A percentile compares a stretch with the other conserved stretches of the same genome.
Conservation (phyloP, 2,797 vertebrate genomes). For the Sebastes glaucus region DNA sequence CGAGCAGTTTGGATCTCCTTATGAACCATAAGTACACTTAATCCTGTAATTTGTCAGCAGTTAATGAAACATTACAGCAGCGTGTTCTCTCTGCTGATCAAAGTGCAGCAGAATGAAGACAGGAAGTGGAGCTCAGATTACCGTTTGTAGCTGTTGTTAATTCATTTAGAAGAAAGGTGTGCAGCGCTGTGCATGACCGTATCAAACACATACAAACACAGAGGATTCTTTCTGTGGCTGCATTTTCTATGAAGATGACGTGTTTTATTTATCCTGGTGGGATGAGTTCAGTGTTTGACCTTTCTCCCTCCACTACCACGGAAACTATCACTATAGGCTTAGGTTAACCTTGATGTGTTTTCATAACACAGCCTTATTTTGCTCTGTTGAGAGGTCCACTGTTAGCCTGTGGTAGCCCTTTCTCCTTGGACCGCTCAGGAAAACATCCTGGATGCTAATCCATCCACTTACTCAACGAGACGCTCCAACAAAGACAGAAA, state of each 20-base stretch:
- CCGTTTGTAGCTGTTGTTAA: not conserved
- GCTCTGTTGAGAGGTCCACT: not conserved
- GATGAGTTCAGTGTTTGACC: slow-evolving; percentile 30
- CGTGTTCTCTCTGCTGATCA: not conserved
- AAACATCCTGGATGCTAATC: slow-evolving; percentile 62
- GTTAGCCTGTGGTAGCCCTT: not conserved
- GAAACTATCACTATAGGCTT: slow-evolving; percentile 72
- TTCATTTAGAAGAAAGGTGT: not conserved
- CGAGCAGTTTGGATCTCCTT: not conserved
- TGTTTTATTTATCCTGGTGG: not conserved
- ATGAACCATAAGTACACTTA: not conserved
- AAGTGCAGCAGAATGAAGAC: not conserved
- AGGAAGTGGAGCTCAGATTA: not conserved
- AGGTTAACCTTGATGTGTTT: slow-evolving; percentile 73
- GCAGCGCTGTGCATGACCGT: not conserved
- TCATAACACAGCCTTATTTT: slow-evolving; percentile 68
- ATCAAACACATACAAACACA: not conserved
- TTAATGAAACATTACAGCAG: not conserved
- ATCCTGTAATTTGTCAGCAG: not conserved
- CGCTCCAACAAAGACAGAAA: not conserved
- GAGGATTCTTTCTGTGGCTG: not conserved
- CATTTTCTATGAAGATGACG: too few relatives aligned
- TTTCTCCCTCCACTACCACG: slow-evolving; percentile 53
- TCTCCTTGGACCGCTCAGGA: slow-evolving; percentile 39
- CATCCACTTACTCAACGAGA: not conserved